These are phyloP conservation scores for Psephotus haematonotus DNA, from an alignment of 2,113 vertebrate genomes.

Conservation along the genomic window DNA sequence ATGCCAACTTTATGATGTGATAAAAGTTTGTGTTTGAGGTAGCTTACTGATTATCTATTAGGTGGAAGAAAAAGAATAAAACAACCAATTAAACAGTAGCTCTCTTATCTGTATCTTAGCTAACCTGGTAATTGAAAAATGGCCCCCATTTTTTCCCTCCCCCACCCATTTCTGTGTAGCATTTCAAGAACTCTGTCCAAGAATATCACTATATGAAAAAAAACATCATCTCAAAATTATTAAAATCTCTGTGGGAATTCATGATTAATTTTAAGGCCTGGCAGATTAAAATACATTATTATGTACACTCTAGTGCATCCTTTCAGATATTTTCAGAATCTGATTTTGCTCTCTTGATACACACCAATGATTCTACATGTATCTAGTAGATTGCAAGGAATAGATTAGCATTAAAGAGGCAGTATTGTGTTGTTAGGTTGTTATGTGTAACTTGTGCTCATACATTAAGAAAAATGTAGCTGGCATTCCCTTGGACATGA, in stretches of 20 bases:
- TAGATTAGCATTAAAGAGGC: constrained; percentile 91
- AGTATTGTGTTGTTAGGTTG: constrained; percentile 87
- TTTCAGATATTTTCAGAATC: constrained; percentile 91
- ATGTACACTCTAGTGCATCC: constrained; percentile 88
- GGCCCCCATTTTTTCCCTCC: constrained; percentile 48
- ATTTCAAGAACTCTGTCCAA: constrained; percentile 82
- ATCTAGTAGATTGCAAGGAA: constrained; percentile 91
- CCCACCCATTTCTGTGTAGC: constrained; percentile 50
- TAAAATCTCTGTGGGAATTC: constrained; percentile 91
- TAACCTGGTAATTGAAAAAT: constrained; percentile 69
- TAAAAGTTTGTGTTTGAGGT: constrained; percentile 71
- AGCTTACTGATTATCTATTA: constrained; percentile 70
- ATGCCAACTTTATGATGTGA: constrained; percentile 65
- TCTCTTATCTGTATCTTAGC: constrained; percentile 39
- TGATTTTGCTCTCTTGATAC: constrained; percentile 90
- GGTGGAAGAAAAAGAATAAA: constrained; percentile 71
- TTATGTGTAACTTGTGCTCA: constrained; percentile 88
- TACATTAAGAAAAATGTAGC: constrained; percentile 88
- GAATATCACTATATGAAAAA: constrained; percentile 78
- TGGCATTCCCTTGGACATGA: constrained; percentile 83
- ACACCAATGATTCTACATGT: constrained; percentile 88
- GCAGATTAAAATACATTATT: constrained; percentile 92
- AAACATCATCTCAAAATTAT: constrained; percentile 86
- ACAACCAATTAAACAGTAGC: constrained; percentile 69
- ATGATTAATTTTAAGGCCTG: constrained; percentile 91